Percentiles rank a stretch among this genome's conserved stretches.
Evolutionary conservation across 2,113 vertebrate species (phyloP).

Genomic region (Aix galericulata): DNA sequence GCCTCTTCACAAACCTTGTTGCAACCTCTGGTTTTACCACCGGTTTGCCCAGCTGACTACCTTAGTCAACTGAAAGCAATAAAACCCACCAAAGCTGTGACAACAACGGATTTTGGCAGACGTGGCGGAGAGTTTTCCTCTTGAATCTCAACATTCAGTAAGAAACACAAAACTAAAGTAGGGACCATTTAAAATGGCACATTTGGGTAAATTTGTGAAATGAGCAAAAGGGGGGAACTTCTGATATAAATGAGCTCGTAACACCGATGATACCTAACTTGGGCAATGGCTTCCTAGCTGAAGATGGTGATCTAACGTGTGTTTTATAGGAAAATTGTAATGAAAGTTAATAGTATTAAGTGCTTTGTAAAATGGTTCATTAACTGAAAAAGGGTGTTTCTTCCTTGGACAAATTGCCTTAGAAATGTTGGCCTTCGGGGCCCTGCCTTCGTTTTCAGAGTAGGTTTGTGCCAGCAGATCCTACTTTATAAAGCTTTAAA

Average conservation of each 20-base stretch:
- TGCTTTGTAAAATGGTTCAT: neutral
- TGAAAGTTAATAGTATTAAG: slow-evolving; percentile 1
- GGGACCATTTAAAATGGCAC: neutral
- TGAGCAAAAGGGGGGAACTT: neutral
- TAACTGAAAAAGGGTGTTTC: neutral
- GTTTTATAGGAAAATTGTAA: neutral
- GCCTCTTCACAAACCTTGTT: neutral
- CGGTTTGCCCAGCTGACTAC: neutral
- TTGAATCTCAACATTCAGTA: neutral
- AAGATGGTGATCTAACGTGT: neutral
- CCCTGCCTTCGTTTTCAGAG: neutral
- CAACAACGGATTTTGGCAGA: neutral
- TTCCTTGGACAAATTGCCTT: slow-evolving; percentile 12
- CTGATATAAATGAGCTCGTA: neutral
- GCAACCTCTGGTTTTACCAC: neutral
- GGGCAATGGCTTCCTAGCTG: neutral
- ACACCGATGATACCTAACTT: neutral
- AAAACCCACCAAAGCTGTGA: neutral
- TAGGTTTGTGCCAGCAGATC: neutral
- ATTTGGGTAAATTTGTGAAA: neutral
- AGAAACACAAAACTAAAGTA: neutral
- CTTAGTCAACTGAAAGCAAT: neutral
- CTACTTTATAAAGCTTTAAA: neutral
- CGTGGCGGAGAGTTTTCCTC: rapidly evolving
- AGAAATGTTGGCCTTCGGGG: neutral